These are phyloP conservation scores for Gasteruption jaculator DNA, from an alignment of 2,888 invertebrate species.

Conservation along the genomic window DNA sequence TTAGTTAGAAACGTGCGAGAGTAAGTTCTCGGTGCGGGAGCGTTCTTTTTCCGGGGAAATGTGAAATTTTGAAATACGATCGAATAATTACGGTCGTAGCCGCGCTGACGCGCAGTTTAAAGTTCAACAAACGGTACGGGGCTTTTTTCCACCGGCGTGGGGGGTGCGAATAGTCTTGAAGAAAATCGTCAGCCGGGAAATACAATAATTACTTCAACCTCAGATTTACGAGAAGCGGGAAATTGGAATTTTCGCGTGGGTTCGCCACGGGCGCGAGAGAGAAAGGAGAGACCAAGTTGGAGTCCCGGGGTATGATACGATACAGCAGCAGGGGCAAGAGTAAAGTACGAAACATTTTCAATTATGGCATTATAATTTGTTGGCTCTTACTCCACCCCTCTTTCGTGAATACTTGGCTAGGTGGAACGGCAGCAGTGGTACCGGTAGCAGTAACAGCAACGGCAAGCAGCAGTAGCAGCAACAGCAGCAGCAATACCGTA, in stretches of 20 bases:
- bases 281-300: conserved; percentile 17
- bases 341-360: conserved; percentile 44
- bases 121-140: no score
- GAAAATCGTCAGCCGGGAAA: conserved; percentile 44
- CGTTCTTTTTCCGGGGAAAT: no score
- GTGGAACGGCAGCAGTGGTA: conserved; percentile 23
- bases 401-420: conserved; percentile 1
- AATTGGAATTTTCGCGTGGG: conserved; percentile 48
- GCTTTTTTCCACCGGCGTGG: conserved; percentile 27
- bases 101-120: conserved; percentile 43
- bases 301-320: not conserved
- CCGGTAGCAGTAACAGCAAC: no score
- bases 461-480: no score
- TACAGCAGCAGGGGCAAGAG: conserved; percentile 14
- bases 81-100: conserved; percentile 40
- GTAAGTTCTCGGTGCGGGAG: no score
- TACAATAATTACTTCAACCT: conserved; percentile 50
- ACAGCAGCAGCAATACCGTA: no score
- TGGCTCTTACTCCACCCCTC: conserved; percentile 28
- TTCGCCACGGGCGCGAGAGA: conserved; percentile 20
- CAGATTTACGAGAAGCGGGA: conserved; percentile 48
- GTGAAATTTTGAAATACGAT: no score
- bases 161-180: conserved; percentile 42
- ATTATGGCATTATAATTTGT: conserved; percentile 49
- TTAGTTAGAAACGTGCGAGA: no score